Conservation (phyloP, 2,797 vertebrate species). For the Rachycentron canadum region DNA sequence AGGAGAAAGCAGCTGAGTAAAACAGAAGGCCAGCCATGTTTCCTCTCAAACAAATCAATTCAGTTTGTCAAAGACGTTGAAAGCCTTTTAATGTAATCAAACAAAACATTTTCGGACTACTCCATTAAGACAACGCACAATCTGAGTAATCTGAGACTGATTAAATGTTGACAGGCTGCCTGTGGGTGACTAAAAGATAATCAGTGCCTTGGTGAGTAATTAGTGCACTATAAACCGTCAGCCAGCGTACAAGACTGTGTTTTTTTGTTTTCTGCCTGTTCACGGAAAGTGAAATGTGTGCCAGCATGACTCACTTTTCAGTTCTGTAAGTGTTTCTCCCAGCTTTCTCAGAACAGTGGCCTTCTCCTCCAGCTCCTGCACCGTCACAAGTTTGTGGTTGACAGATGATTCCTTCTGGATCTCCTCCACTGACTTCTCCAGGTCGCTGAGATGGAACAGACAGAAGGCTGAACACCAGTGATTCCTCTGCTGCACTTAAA, state of each 20-base stretch:
- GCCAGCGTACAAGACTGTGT: conserved; percentile 35
- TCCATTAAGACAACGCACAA: conserved; percentile 55
- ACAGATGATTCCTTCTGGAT: conserved; percentile 94
- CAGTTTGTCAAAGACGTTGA: conserved; percentile 6
- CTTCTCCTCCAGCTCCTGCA: conserved; percentile 97
- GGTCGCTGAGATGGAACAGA: conserved; percentile 87
- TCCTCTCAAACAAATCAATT: conserved; percentile 26
- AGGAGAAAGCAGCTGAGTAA: conserved; percentile 17
- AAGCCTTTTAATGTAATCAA: conserved; percentile 30
- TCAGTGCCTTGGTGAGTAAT: conserved; percentile 66
- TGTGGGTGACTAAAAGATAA: conserved; percentile 62
- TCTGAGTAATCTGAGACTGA: conserved; percentile 53
- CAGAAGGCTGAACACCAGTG: conserved; percentile 73
- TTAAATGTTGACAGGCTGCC: conserved; percentile 57
- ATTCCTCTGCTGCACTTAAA: conserved; percentile 47
- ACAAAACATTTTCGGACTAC: conserved; percentile 26
- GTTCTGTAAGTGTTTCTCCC: conserved; percentile 95
- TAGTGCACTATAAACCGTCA: conserved; percentile 60
- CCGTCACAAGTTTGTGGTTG: conserved; percentile 91
- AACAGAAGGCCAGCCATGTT: neutral
- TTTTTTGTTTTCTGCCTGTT: conserved; percentile 45
- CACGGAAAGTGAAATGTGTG: conserved; percentile 47
- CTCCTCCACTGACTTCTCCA: conserved; percentile 97
- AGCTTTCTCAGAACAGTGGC: conserved; percentile 91
- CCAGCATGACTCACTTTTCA: conserved; percentile 91